Evolutionary conservation across 2,888 invertebrate species (phyloP).

Genomic region (Trichogramma evanescens): DNA sequence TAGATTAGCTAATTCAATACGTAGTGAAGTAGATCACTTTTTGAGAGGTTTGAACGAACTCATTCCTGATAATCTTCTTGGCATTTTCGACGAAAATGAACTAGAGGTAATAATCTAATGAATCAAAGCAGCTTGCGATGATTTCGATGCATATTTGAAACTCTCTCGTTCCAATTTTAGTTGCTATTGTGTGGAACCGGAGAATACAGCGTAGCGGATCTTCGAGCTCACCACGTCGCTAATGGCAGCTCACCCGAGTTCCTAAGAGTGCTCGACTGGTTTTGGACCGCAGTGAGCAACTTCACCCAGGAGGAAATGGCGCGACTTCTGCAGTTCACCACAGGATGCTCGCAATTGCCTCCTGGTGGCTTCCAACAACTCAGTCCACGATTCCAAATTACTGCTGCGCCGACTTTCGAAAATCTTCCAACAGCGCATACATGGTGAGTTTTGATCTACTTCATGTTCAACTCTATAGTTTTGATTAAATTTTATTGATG

Average conservation of each 20-base stretch:
- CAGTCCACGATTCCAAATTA: conserved; percentile 86
- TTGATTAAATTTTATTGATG: not conserved
- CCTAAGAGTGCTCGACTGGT: conserved; percentile 79
- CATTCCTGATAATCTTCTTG: conserved; percentile 85
- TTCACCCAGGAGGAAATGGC: conserved; percentile 91
- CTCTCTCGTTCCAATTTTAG: conserved; percentile 46
- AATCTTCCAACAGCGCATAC: conserved; percentile 91
- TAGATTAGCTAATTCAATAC: conserved; percentile 72
- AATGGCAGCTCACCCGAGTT: conserved; percentile 77
- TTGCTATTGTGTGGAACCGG: conserved; percentile 87
- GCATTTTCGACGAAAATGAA: conserved; percentile 94
- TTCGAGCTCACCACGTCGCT: conserved; percentile 80
- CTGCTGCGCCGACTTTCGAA: conserved; percentile 82
- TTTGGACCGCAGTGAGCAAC: conserved; percentile 83
- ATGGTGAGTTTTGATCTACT: conserved; percentile 53
- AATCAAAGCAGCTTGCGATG: not conserved
- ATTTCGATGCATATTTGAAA: not conserved
- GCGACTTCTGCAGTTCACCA: conserved; percentile 83
- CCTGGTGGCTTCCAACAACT: conserved; percentile 86
- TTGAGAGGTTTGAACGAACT: conserved; percentile 84
- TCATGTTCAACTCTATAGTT: not conserved
- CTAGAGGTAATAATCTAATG: conserved; percentile 62
- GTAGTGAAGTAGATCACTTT: conserved; percentile 80
- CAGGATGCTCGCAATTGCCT: conserved; percentile 86
- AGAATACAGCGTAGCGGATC: conserved; percentile 83